Evolutionary conservation across 2,888 invertebrate genomes (phyloP), one percentile per base, ranked within the genome.

Genomic region (Lepetodrilus schrolli): DNA sequence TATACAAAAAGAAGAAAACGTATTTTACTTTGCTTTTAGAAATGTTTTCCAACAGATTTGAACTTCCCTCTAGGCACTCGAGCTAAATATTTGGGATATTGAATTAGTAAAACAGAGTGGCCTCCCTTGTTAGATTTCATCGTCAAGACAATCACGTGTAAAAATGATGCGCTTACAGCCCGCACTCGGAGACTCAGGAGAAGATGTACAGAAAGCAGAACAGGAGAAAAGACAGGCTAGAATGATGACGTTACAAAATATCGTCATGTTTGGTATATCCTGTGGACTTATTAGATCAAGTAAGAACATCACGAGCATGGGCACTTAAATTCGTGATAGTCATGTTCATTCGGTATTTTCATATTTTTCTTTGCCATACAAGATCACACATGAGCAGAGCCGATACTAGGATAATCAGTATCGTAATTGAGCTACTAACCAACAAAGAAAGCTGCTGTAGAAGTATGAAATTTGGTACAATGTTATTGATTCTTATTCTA

Each of bases 281-380:
- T 83, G 84, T 71, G 83, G 80, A 0, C 49, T 84, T 5, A 79
- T 86, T 4, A 75, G 84, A 77, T 80, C 82, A 50, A 51, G 87
- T 87, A 74, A 76, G 81, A 77, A 23, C 13, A 34, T 23, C 17
- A 36, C 20, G 20, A 17, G n/a, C 36, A 21, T 13, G 13, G 30
- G 49, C 36, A 37, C 47, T 10, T 58, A 47, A 72, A 21, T 43
- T 68, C 47, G 68, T 43, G 10, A 47, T 68, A 21, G 10, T 49
- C n/a, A n/a, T n/a, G n/a, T n/a, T n/a, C n/a, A 8, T 58, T 20
- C 23, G 5, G 17, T 26, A n/a, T n/a, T n/a, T n/a, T n/a, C n/a
- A n/a, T n/a, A n/a, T n/a, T n/a, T n/a, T n/a, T n/a, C n/a, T n/a
- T n/a, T n/a, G n/a, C n/a, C n/a, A n/a, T n/a, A n/a, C n/a, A n/a